Conservation (phyloP, 2,797 vertebrate species). For the Lagocephalus sceleratus region DNA sequence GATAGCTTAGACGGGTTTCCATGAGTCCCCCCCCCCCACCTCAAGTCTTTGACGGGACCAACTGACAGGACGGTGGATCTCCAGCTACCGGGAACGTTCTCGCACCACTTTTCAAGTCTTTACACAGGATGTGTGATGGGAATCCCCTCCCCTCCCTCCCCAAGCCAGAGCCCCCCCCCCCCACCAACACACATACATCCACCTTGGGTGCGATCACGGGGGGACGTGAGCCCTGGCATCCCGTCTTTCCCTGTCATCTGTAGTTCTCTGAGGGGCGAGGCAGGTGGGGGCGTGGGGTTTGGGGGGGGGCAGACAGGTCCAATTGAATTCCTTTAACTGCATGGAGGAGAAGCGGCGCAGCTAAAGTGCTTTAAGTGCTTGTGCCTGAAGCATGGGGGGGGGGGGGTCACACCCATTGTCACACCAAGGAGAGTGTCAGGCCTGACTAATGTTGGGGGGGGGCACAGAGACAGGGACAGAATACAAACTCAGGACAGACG, state of each 20-base stretch:
- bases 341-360: conserved; percentile 60
- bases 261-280: no score
- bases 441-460: conserved; percentile 44
- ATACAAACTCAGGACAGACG: no score
- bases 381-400: conserved; percentile 72
- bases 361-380: conserved; percentile 85
- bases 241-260: no score
- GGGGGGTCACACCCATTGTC: conserved; percentile 51
- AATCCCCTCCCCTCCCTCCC: conserved; percentile 55
- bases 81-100: conserved; percentile 72
- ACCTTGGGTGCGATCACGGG: no score
- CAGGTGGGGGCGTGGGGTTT: no score
- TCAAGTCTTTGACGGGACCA: conserved; percentile 77
- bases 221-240: no score
- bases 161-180: no score
- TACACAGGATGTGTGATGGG: conserved; percentile 72
- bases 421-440: conserved; percentile 47
- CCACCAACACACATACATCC: no score
- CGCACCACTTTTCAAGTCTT: conserved; percentile 77
- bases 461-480: conserved; percentile 11
- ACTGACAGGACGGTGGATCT: conserved; percentile 56
- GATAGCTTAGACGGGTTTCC: conserved; percentile 71
- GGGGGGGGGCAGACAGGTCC: conserved; percentile 47
- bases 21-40: conserved; percentile 60
- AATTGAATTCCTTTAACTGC: conserved; percentile 67